Conservation (phyloP, 2,113 vertebrate genomes). For the Emydocephalus ijimae region DNA sequence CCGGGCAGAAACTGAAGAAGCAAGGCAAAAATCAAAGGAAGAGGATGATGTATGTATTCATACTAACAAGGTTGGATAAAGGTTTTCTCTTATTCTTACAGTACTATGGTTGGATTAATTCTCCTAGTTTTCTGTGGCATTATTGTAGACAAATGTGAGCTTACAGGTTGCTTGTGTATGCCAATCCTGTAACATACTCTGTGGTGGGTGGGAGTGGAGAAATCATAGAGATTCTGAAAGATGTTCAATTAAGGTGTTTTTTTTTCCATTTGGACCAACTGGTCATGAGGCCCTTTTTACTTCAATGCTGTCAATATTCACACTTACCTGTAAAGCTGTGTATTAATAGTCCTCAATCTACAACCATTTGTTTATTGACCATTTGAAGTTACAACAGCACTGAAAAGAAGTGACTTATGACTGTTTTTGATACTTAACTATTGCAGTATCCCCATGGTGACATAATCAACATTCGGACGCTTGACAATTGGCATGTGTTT, state of each 20-base stretch:
- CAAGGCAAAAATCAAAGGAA: slow-evolving; percentile 88
- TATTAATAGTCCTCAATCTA: neutral
- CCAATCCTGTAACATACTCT: neutral
- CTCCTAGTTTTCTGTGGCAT: neutral
- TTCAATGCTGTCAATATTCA: neutral
- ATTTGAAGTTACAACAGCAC: neutral
- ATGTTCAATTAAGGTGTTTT: neutral
- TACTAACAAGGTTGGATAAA: neutral
- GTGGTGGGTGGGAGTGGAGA: neutral
- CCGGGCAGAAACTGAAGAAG: slow-evolving; percentile 83
- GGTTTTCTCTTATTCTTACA: neutral
- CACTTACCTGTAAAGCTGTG: neutral
- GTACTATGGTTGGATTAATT: neutral
- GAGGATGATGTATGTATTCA: slow-evolving; percentile 88
- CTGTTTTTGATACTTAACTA: no score
- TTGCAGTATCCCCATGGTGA: no score
- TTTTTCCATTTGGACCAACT: neutral
- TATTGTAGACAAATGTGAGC: neutral
- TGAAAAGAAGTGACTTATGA: no score
- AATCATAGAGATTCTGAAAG: neutral
- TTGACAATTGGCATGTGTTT: neutral
- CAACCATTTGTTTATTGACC: neutral
- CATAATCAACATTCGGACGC: no score
- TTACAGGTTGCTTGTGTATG: neutral
- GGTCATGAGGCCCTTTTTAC: neutral